Conservation (phyloP, 2,888 invertebrate genomes). For the Drosophila robusta region DNA sequence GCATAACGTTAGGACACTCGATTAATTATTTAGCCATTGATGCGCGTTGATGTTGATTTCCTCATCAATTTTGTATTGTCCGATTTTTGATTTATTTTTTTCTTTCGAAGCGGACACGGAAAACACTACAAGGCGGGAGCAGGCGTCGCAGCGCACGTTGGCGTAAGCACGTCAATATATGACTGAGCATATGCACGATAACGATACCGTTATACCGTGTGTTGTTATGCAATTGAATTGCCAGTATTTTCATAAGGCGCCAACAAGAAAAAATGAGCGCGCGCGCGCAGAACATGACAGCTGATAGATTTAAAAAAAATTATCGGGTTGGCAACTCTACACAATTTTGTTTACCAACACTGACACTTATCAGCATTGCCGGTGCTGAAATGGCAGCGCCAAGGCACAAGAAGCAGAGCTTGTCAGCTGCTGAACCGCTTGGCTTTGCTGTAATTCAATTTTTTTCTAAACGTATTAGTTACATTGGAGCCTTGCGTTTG, state of each 20-base stretch:
- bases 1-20: slow-evolving; percentile 46
- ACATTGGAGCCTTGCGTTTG: not conserved
- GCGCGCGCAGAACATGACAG: slow-evolving; percentile 60
- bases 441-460: slow-evolving; percentile 65
- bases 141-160: slow-evolving; percentile 52
- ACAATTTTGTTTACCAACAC: slow-evolving; percentile 23
- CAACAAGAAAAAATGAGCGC: slow-evolving; percentile 49
- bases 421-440: slow-evolving; percentile 68
- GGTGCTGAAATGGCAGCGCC: slow-evolving; percentile 35
- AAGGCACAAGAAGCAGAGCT: slow-evolving; percentile 4
- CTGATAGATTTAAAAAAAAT: slow-evolving; percentile 35
- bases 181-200: slow-evolving; percentile 68
- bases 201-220: slow-evolving; percentile 73
- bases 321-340: slow-evolving; percentile 3
- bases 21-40: slow-evolving; percentile 63
- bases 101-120: slow-evolving; percentile 27
- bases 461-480: slow-evolving; percentile 34
- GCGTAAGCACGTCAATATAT: slow-evolving; percentile 74
- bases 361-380: not conserved
- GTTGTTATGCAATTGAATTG: slow-evolving; percentile 75
- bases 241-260: slow-evolving; percentile 69
- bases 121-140: slow-evolving; percentile 37
- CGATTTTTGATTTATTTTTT: slow-evolving; percentile 22
- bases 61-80: slow-evolving; percentile 41
- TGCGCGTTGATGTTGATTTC: slow-evolving; percentile 34